These are phyloP conservation scores for Rhabdornis inornatus DNA, from an alignment of 2,113 vertebrate genomes.

Conservation along the genomic window DNA sequence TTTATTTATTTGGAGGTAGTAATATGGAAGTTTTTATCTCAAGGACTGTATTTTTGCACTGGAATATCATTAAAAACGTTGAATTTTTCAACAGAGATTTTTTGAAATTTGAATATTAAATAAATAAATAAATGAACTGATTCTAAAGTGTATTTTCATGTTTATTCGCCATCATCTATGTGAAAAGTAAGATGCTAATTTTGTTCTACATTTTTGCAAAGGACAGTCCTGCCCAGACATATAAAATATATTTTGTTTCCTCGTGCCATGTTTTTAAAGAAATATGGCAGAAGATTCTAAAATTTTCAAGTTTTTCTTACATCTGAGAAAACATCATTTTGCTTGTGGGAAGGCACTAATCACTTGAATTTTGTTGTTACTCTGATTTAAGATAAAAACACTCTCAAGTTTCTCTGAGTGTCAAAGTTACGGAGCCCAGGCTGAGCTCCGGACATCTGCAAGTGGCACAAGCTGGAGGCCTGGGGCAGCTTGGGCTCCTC, in stretches of 20 bases:
- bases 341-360: not conserved
- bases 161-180: not conserved
- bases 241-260: not conserved
- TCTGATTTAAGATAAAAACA: not conserved
- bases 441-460: not conserved
- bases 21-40: not conserved
- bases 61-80: conserved; percentile 6
- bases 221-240: not conserved
- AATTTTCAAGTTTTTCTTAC: not conserved
- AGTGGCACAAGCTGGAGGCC: not conserved
- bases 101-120: not conserved
- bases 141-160: not conserved
- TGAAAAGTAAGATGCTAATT: not conserved
- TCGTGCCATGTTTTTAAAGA: not conserved
- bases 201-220: not conserved
- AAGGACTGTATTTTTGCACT: conserved; percentile 15
- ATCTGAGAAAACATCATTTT: not conserved
- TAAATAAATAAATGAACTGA: not conserved
- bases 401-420: not conserved
- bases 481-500: fast-evolving
- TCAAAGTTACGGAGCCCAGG: fast-evolving
- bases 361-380: not conserved
- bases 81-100: not conserved
- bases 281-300: not conserved
- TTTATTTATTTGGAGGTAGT: conserved; percentile 44